Percentiles rank a stretch among this genome's conserved stretches.
phyloP scores from a whole-genome alignment of 2,888 invertebrate genomes.

The Phaonia tiefii region DNA sequence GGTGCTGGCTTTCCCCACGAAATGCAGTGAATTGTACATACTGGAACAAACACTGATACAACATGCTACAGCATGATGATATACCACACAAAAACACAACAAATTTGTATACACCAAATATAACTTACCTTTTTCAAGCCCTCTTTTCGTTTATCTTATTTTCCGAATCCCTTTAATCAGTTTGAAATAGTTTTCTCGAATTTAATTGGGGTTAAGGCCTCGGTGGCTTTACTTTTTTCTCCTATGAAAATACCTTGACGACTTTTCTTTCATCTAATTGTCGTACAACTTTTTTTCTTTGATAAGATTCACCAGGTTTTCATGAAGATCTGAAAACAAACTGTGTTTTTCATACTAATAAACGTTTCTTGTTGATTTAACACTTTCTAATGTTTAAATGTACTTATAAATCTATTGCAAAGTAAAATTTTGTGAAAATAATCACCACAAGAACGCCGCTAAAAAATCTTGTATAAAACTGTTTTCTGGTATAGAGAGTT shows the following conservation, averaged over 20 bases:
- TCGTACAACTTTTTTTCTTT: slow-evolving; percentile 34
- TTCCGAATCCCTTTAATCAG: neutral
- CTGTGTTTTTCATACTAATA: neutral
- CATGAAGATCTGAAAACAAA: neutral
- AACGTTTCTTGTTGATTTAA: slow-evolving; percentile 28
- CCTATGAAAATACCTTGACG: slow-evolving; percentile 26
- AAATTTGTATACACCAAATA: neutral
- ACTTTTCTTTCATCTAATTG: slow-evolving; percentile 41
- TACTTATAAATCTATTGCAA: slow-evolving; percentile 52
- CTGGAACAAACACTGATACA: slow-evolving; percentile 41
- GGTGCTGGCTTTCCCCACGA: slow-evolving; percentile 36
- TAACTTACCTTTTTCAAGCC: slow-evolving; percentile 36
- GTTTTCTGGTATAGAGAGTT: slow-evolving; percentile 69
- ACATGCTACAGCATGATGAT: slow-evolving; percentile 46
- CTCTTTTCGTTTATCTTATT: slow-evolving; percentile 3
- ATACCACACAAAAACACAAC: slow-evolving; percentile 31
- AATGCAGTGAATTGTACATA: slow-evolving; percentile 46
- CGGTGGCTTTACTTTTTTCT: slow-evolving; percentile 32
- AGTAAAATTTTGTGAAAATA: slow-evolving; percentile 51
- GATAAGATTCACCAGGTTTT: neutral
- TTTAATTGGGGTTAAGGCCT: neutral
- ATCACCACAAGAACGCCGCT: slow-evolving; percentile 69
- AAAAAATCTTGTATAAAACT: slow-evolving; percentile 66
- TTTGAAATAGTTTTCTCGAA: neutral
- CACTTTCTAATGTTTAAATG: slow-evolving; percentile 40